Base-by-base conservation (phyloP, 2,888 invertebrate genomes). In the Himalopsyche tibetana region DNA sequence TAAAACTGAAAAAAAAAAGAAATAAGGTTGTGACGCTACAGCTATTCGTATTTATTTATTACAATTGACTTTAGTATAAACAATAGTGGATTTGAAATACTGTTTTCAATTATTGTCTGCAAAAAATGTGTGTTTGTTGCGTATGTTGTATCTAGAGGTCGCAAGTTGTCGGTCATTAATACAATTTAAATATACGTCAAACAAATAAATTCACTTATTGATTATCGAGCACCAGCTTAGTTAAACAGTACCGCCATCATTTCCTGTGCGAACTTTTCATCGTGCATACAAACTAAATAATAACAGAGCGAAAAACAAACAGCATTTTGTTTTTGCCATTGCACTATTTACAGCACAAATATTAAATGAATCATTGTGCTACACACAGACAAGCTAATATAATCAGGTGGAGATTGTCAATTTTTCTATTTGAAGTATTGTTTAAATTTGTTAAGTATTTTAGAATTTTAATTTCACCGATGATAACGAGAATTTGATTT, bases 371-470 rank as follows among this genome's bases (percentile, higher is more conserved):
- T 81, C 55, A 42, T 81, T 45, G 15, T 80, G n/a, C 45, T 81
- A 28, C 81, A 81, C 38, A 3, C 38, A 74, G 74, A 81, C 45
- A n/a, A 42, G 69, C 69, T 15, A 83, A 83, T 83, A 83, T 83
- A 69, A 74, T 36, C 83, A 83, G 83, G 69, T 83, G 83, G 83
- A 42, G n/a, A 74, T 12, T 83, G 74, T 74, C 63, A 45, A 42
- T 81, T 42, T 28, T 81, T 45, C 42, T 81, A 19, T 42, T 42
- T 80, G 45, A 42, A 74, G 38, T 74, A 74, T 36, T 74, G 74
- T 12, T 74, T 9, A 38, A 74, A 74, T 5, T 5, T 36, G 74
- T 69, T 36, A 19, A 28, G 69, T 74, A 36, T 38, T 28, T 74
- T 11, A 38, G 36, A 36, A 74, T 74, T 74, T 36, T 36, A 74